A percentile compares a stretch with the other conserved stretches of the same genome.
Conservation (phyloP, 2,113 vertebrate species). For the Naja naja region DNA sequence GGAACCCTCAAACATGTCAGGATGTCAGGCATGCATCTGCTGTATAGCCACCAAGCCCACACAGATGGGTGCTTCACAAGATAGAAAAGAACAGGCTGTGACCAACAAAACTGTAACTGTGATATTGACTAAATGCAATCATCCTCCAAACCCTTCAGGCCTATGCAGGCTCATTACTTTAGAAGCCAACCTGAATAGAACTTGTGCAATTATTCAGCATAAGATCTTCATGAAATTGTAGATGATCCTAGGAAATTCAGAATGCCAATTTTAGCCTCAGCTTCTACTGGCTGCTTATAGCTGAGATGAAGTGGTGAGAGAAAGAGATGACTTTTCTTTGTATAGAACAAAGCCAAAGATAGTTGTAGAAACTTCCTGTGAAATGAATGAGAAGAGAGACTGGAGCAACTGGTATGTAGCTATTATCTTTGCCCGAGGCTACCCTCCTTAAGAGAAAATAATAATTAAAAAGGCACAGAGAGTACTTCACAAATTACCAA, state of each 20-base stretch:
- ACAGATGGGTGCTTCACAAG: not conserved
- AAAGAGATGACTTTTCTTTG: not conserved
- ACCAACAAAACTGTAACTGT: not conserved
- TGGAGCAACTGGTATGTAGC: not conserved
- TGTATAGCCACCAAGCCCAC: conserved; percentile 15
- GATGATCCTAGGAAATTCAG: not conserved
- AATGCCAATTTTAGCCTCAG: not conserved
- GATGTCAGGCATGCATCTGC: not conserved
- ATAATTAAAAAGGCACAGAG: not conserved
- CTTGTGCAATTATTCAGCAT: not conserved
- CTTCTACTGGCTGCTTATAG: not conserved
- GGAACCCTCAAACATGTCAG: conserved; percentile 22
- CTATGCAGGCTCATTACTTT: not conserved
- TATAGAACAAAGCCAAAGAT: not conserved
- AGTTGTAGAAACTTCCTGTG: not conserved
- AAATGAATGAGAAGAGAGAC: not conserved
- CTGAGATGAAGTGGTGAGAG: rapidly evolving
- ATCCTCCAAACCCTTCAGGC: not conserved
- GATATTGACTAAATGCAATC: not conserved
- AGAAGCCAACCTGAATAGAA: not conserved
- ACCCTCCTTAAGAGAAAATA: not conserved
- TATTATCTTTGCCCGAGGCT: not conserved
- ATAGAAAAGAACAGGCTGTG: not conserved
- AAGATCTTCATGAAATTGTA: not conserved
- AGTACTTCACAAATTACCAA: not conserved